These are phyloP conservation scores for Chaetura pelagica DNA, from an alignment of 2,113 vertebrate genomes.

Conservation along the genomic window DNA sequence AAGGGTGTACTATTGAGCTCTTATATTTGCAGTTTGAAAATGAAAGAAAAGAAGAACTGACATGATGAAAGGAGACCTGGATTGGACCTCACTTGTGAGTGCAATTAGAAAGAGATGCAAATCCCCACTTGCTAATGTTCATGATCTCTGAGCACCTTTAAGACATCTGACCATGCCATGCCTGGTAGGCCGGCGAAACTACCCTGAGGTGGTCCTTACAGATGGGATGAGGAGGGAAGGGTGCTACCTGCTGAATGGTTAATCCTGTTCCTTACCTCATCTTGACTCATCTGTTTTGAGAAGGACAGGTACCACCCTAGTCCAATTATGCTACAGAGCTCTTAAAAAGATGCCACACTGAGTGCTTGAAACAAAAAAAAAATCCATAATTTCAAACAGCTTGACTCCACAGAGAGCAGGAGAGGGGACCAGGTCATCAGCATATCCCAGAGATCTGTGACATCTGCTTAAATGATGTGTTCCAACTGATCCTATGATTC, in stretches of 20 bases:
- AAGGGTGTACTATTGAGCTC: fast-evolving
- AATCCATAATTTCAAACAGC: not conserved
- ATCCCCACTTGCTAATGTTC: not conserved
- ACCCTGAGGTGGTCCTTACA: fast-evolving
- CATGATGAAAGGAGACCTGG: not conserved
- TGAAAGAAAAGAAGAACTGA: not conserved
- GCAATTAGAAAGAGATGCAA: not conserved
- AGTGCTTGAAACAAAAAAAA: not conserved
- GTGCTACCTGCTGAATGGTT: not conserved
- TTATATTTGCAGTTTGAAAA: not conserved
- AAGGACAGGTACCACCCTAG: not conserved
- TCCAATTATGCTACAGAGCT: not conserved
- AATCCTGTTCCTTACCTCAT: not conserved
- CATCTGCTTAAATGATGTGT: not conserved
- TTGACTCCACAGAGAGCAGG: not conserved
- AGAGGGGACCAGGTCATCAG: not conserved
- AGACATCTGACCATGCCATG: not conserved
- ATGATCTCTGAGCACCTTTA: not conserved
- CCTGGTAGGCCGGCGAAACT: not conserved
- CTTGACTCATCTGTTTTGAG: fast-evolving
- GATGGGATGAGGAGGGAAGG: not conserved
- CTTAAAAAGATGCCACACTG: not conserved
- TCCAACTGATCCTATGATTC: too few species aligned
- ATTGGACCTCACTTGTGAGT: not conserved
- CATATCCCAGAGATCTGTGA: fast-evolving